Conservation (phyloP, 2,888 invertebrate genomes). For the Neoscelio sp. region DNA sequence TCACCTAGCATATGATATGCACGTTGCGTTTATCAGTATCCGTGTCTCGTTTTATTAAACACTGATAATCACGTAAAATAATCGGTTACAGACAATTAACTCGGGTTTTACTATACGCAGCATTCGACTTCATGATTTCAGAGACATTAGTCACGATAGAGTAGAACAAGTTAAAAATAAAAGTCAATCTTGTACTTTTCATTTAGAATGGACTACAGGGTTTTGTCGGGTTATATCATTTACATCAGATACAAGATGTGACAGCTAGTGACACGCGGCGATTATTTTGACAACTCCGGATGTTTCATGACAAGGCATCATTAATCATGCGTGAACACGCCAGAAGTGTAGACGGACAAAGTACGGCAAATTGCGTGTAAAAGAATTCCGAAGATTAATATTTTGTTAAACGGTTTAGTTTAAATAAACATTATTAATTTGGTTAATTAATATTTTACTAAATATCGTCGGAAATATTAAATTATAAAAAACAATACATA, state of each 20-base stretch:
- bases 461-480: too few relatives aligned
- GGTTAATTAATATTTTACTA: too few relatives aligned
- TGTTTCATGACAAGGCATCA: slow-evolving; percentile 39
- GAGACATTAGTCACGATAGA: slow-evolving; percentile 50
- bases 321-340: slow-evolving; percentile 56
- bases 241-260: slow-evolving; percentile 51
- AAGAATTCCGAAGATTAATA: slow-evolving; percentile 32
- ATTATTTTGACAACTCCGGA: slow-evolving; percentile 59
- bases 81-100: slow-evolving; percentile 25
- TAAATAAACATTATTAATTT: too few relatives aligned
- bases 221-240: slow-evolving; percentile 54
- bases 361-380: slow-evolving; percentile 34
- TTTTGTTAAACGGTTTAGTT: slow-evolving; percentile 3
- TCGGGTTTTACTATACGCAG: slow-evolving; percentile 18
- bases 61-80: slow-evolving; percentile 27
- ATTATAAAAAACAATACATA: too few relatives aligned
- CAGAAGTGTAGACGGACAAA: slow-evolving; percentile 49
- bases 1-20: too few relatives aligned
- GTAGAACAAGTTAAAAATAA: slow-evolving; percentile 53
- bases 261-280: slow-evolving; percentile 57
- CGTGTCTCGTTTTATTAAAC: slow-evolving; percentile 6
- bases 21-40: background rate
- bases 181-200: slow-evolving; percentile 41
- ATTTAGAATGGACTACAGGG: slow-evolving; percentile 30
- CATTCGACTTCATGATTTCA: slow-evolving; percentile 23